Evolutionary conservation across 2,113 vertebrate species (phyloP).

Genomic region (Hemichromis elongatus): DNA sequence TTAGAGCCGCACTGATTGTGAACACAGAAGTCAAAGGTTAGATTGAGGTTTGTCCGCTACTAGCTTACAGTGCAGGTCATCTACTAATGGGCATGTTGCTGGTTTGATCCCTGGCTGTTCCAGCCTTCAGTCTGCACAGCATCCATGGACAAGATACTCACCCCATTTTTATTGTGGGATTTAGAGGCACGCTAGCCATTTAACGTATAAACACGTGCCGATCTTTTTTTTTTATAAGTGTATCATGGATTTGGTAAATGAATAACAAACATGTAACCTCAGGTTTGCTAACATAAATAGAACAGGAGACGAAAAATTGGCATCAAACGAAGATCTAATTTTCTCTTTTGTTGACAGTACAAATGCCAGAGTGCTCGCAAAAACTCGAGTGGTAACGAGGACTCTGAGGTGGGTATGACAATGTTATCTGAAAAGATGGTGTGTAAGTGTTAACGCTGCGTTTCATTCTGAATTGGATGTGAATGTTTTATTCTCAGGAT

Average conservation of each 20-base stretch:
- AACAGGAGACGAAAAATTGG: neutral
- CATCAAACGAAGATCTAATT: neutral
- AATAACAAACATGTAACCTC: neutral
- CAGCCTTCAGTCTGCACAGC: neutral
- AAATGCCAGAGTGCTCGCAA: constrained; percentile 82
- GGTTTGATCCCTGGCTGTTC: neutral
- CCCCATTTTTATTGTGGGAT: neutral
- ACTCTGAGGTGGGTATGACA: constrained; percentile 80
- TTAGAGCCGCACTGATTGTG: neutral
- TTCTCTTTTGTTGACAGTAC: constrained; percentile 55
- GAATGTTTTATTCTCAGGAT: constrained; percentile 55
- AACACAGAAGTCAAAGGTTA: neutral
- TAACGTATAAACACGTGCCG: neutral
- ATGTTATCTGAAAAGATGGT: neutral
- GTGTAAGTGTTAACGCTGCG: neutral
- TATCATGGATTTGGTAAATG: neutral
- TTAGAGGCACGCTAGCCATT: neutral
- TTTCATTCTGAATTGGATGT: neutral
- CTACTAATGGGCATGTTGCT: neutral
- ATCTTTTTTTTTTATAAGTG: neutral
- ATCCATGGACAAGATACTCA: fast-evolving
- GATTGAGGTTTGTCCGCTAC: neutral
- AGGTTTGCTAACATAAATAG: neutral
- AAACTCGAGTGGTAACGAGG: constrained; percentile 83
- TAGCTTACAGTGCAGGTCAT: neutral